Evolutionary conservation across 2,888 invertebrate genomes (phyloP).

Genomic region (Hydropsyche betteni): DNA sequence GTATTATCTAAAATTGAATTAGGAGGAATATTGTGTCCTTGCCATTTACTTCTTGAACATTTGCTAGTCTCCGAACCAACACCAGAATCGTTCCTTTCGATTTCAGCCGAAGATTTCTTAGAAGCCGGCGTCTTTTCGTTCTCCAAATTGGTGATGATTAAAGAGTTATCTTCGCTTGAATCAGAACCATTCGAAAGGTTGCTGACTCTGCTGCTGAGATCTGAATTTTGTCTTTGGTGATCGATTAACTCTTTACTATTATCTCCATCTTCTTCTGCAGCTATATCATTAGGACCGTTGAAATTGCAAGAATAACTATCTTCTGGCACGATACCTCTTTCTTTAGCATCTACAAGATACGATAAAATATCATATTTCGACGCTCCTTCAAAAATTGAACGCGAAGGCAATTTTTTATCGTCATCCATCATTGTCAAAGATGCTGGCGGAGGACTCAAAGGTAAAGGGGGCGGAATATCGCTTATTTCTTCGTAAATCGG

Average conservation of each 20-base stretch:
- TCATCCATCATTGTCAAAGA: slow-evolving; percentile 73
- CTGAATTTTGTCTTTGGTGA: slow-evolving; percentile 63
- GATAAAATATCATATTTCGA: slow-evolving; percentile 91
- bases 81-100: slow-evolving; percentile 92
- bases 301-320: slow-evolving; percentile 75
- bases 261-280: slow-evolving; percentile 62
- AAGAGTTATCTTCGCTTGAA: slow-evolving; percentile 84
- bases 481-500: slow-evolving; percentile 82
- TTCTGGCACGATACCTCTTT: slow-evolving; percentile 75
- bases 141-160: slow-evolving; percentile 69
- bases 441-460: slow-evolving; percentile 79
- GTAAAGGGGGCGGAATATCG: slow-evolving; percentile 81
- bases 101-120: slow-evolving; percentile 75
- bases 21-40: slow-evolving; percentile 67
- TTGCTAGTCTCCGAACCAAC: slow-evolving; percentile 93
- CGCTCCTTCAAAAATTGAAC: slow-evolving; percentile 81
- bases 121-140: slow-evolving; percentile 66
- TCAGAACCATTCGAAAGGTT: slow-evolving; percentile 85
- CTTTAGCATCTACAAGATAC: slow-evolving; percentile 87
- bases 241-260: slow-evolving; percentile 66
- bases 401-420: slow-evolving; percentile 72
- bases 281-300: slow-evolving; percentile 64
- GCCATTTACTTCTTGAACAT: slow-evolving; percentile 79
- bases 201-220: slow-evolving; percentile 75
- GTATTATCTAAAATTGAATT: slow-evolving; percentile 66